Conservation (phyloP, 2,113 vertebrate genomes). For the Pampusana beccarii region DNA sequence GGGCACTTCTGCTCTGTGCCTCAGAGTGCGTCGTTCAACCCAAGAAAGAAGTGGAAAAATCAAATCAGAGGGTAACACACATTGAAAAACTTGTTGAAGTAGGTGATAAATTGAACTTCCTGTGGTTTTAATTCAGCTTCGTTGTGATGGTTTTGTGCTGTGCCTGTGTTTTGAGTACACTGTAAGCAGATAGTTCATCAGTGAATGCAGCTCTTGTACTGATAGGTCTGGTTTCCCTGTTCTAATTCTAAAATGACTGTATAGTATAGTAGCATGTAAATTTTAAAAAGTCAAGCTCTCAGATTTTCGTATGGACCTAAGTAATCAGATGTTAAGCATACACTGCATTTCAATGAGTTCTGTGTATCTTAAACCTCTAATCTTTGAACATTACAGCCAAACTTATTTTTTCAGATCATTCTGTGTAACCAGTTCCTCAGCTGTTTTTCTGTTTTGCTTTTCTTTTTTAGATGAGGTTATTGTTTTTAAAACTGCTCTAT, state of each 20-base stretch:
- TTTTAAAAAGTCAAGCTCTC: neutral
- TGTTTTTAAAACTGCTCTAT: neutral
- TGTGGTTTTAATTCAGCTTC: neutral
- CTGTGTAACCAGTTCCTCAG: neutral
- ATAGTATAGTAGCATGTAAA: neutral
- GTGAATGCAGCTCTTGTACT: neutral
- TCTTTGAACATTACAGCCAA: neutral
- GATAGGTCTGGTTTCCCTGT: neutral
- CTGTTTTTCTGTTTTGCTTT: neutral
- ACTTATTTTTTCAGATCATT: neutral
- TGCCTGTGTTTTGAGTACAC: neutral
- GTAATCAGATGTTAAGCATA: neutral
- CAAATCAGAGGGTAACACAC: fast-evolving
- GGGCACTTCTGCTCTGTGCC: fast-evolving
- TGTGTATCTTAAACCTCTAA: neutral
- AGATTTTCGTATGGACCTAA: neutral
- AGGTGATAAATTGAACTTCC: neutral
- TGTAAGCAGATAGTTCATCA: neutral
- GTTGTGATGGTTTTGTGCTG: neutral
- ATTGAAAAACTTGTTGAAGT: neutral
- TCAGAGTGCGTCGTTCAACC: fast-evolving
- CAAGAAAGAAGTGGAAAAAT: neutral
- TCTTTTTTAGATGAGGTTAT: neutral
- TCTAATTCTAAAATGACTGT: neutral
- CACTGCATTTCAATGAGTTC: neutral